Evolutionary conservation across 2,888 invertebrate genomes (phyloP).

Genomic region (Toxonevra muliebris): DNA sequence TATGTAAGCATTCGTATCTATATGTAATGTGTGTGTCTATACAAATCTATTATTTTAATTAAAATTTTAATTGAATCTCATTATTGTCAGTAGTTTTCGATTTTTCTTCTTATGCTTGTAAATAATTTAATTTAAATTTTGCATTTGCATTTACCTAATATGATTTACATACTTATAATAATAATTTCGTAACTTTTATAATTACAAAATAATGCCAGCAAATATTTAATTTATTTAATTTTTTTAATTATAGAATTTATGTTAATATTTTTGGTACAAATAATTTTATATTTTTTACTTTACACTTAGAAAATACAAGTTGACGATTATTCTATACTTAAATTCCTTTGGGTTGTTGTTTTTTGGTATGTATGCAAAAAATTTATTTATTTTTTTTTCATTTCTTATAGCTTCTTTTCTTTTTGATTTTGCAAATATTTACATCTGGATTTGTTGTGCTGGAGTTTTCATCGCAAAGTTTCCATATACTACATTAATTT

Average conservation of each 20-base stretch:
- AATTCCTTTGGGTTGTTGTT: no score
- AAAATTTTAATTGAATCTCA: constrained; percentile 58
- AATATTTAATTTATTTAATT: no score
- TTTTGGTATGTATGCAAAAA: no score
- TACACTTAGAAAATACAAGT: no score
- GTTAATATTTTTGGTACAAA: constrained; percentile 24
- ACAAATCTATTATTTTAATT: neutral
- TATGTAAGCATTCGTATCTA: neutral
- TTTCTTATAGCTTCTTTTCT: neutral
- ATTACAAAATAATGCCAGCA: no score
- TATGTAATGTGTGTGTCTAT: neutral
- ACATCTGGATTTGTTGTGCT: neutral
- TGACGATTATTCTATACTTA: no score
- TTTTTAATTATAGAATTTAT: no score
- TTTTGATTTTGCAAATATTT: neutral
- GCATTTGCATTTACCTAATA: constrained; percentile 15
- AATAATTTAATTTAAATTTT: constrained; percentile 18
- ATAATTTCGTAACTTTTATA: no score
- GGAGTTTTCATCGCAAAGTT: no score
- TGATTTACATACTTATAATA: neutral
- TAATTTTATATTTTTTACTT: no score
- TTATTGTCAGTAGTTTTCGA: constrained; percentile 64
- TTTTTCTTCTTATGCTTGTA: constrained; percentile 23
- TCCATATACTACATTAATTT: no score
- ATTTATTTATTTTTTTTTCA: neutral